These are phyloP conservation scores for Pygocentrus nattereri DNA, from an alignment of 2,797 vertebrate genomes.

Conservation along the genomic window DNA sequence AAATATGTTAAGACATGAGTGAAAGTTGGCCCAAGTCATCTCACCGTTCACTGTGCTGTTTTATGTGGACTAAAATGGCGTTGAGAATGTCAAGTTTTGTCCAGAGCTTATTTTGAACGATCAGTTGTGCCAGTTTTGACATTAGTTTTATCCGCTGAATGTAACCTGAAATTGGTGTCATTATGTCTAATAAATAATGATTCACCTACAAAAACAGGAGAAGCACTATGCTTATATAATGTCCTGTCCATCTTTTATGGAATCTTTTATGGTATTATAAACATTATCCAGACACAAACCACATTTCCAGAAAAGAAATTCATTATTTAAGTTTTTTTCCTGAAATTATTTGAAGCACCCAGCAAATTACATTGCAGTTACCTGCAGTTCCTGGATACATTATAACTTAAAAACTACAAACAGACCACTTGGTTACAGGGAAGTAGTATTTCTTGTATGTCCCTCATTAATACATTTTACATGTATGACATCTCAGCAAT, in stretches of 20 bases:
- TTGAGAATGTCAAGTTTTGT: background rate
- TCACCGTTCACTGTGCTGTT: background rate
- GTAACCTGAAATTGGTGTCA: background rate
- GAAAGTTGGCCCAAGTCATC: background rate
- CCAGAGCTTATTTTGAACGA: background rate
- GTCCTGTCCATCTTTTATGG: no score
- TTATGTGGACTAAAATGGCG: background rate
- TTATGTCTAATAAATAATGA: background rate
- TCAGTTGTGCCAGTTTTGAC: no score
- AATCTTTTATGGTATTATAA: no score
- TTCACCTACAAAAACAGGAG: background rate
- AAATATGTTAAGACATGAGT: background rate
- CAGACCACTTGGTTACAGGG: no score
- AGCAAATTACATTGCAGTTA: no score
- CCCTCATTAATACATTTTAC: background rate
- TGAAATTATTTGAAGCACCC: no score
- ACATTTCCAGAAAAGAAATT: background rate
- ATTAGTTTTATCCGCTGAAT: no score
- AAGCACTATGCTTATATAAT: background rate
- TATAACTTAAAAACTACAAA: no score
- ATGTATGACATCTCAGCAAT: conserved; percentile 14
- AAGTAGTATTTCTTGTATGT: background rate
- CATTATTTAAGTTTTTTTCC: background rate
- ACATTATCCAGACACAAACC: background rate
- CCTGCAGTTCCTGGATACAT: no score